Conservation (phyloP, 2,888 invertebrate genomes). For the Cantharis rustica region DNA sequence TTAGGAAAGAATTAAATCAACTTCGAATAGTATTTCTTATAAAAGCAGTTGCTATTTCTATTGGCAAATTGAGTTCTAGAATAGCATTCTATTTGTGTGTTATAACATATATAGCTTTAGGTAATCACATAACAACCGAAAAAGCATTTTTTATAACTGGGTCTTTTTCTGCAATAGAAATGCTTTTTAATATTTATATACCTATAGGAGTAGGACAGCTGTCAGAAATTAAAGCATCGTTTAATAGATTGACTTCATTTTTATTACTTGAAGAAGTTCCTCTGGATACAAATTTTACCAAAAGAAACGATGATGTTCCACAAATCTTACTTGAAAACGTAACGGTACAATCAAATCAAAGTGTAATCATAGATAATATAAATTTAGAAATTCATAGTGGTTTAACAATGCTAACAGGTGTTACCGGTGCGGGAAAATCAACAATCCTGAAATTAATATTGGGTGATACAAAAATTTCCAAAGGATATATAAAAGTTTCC, state of each 20-base stretch:
- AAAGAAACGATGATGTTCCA: not conserved
- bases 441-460: constrained; percentile 61
- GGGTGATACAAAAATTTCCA: constrained; percentile 69
- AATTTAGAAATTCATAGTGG: constrained; percentile 51
- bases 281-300: constrained; percentile 34
- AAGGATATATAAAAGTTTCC: constrained; percentile 67
- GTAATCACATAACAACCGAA: constrained; percentile 77
- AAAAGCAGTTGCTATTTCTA: constrained; percentile 42
- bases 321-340: constrained; percentile 58
- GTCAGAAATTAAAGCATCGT: constrained; percentile 78
- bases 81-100: constrained; percentile 50
- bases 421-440: constrained; percentile 66
- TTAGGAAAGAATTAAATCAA: constrained; percentile 70
- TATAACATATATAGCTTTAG: constrained; percentile 68
- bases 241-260: constrained; percentile 69
- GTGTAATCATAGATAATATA: constrained; percentile 45
- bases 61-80: constrained; percentile 46
- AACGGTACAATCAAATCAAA: constrained; percentile 63
- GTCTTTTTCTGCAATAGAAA: constrained; percentile 83
- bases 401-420: constrained; percentile 62
- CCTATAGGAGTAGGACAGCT: constrained; percentile 83
- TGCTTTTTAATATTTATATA: constrained; percentile 87
- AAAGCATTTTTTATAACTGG: constrained; percentile 87
- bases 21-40: constrained; percentile 46
- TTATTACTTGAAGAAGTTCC: constrained; percentile 49